Evolutionary conservation across 2,797 vertebrate species (phyloP), one percentile per base, ranked within the genome.

Genomic region (Acanthurus lineatus): DNA sequence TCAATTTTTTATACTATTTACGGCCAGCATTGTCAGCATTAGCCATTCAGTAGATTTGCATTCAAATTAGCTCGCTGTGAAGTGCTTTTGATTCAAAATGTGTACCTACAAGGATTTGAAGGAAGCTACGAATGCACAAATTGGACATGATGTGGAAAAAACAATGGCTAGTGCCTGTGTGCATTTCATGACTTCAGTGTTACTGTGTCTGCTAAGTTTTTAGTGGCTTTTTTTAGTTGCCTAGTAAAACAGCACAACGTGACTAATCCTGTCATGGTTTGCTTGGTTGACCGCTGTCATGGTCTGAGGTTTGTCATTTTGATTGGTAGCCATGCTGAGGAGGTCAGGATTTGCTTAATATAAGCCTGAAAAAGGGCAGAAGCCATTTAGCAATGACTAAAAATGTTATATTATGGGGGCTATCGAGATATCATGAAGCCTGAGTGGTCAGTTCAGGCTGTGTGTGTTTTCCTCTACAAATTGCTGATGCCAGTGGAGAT

Each of bases 11-110:
- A 54, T 61, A 25, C 11, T 25, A 14, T 57, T 78, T 35, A 53
- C 25, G 19, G 32, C 28, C 61, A 47, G 28, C 66, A 58, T 73
- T 72, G 56, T 81, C 75, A 81, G 62, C 47, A 71, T 47, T 22
- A 68, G 32, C 52, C 19, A 3, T 64, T 77, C 17, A 32, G 9
- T 54, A 56, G 64, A 82, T 86, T 76, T 85, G 73, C 72, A 69
- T 86, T 75, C 1, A 35, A 75, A 81, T 72, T 47, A 68, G 35
- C 15, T 49, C 61, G 19, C n/a, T 40, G 17, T 42, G 15, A 12
- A 28, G 20, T 11, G 38, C 20, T 75, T 82, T 54, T 59, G 9
- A 49, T 49, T 49, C 10, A 76, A 68, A 86, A 8, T 47, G 54
- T 12, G 1, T 32, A 28, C 16, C 35, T 35, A 35, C 22, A 54